These are phyloP conservation scores for Pecten maximus DNA, from an alignment of 2,888 invertebrate genomes.

Conservation along the genomic window DNA sequence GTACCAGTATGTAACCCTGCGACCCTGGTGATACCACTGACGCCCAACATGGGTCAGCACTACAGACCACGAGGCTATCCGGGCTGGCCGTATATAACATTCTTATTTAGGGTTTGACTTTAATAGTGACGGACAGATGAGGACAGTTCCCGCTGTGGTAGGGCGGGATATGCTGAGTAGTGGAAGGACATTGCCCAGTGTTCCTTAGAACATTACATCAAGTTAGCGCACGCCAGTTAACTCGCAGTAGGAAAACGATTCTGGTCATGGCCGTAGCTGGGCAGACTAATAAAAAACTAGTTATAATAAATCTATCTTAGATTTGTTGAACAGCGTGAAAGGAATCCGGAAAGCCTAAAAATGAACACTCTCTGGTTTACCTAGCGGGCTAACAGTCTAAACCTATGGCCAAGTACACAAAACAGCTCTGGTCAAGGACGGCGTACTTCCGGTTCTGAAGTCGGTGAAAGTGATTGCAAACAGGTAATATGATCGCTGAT, in stretches of 20 bases:
- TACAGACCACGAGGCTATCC: background rate
- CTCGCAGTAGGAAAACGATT: background rate
- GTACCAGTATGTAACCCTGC: background rate
- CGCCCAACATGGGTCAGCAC: background rate
- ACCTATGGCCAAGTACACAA: background rate
- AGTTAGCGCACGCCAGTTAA: background rate
- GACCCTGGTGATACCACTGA: background rate
- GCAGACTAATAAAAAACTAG: constrained; percentile 30
- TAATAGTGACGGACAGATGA: constrained; percentile 1
- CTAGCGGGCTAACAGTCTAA: background rate
- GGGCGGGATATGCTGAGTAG: background rate
- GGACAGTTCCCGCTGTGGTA: background rate
- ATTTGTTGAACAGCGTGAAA: constrained; percentile 22
- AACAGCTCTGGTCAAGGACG: background rate
- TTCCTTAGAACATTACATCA: background rate
- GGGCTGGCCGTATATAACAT: background rate
- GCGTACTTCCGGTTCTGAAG: background rate
- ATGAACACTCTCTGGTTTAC: background rate
- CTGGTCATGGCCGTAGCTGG: background rate
- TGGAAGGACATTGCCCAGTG: constrained; percentile 6
- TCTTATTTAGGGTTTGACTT: background rate
- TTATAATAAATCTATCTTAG: constrained; percentile 30
- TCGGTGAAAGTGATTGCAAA: background rate
- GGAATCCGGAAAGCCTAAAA: background rate
- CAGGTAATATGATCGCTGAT: background rate